phyloP scores from a whole-genome alignment of 2,797 vertebrate species.

The Chelonia mydas region DNA sequence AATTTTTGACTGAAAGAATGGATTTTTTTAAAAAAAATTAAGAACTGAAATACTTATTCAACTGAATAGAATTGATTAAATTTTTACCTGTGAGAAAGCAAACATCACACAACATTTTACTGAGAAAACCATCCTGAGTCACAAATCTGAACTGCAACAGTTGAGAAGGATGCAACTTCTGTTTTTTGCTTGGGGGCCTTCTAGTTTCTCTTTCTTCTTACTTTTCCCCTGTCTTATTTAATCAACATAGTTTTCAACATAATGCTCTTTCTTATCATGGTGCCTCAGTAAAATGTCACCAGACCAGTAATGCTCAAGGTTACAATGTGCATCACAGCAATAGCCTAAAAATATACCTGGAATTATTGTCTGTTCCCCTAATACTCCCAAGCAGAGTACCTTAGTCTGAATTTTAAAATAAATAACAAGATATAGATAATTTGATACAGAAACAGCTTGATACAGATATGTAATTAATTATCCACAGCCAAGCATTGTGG shows the following conservation, averaged over 20 bases:
- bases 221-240: not conserved
- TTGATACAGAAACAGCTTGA: not conserved
- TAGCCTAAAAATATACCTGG: not conserved
- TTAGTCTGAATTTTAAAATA: not conserved
- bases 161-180: not conserved
- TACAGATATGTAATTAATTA: not conserved
- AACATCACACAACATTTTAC: not conserved
- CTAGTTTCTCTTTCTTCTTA: not conserved
- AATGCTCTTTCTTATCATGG: not conserved
- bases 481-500: not conserved
- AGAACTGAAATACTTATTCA: not conserved
- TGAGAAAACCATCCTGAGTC: not conserved
- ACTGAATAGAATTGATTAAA: not conserved
- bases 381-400: not conserved
- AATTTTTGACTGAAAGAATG: not conserved
- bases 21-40: not conserved
- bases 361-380: not conserved
- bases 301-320: conserved; percentile 7
- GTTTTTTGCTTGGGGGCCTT: not conserved
- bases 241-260: conserved; percentile 36
- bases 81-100: not conserved
- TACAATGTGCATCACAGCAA: not conserved
- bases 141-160: not conserved
- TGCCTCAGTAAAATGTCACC: conserved; percentile 36
- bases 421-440: not conserved